Percentiles rank a stretch among this genome's conserved stretches.
These are phyloP conservation scores for Anaspis maculata DNA, from an alignment of 2,888 invertebrate species.

Conservation along the genomic window DNA sequence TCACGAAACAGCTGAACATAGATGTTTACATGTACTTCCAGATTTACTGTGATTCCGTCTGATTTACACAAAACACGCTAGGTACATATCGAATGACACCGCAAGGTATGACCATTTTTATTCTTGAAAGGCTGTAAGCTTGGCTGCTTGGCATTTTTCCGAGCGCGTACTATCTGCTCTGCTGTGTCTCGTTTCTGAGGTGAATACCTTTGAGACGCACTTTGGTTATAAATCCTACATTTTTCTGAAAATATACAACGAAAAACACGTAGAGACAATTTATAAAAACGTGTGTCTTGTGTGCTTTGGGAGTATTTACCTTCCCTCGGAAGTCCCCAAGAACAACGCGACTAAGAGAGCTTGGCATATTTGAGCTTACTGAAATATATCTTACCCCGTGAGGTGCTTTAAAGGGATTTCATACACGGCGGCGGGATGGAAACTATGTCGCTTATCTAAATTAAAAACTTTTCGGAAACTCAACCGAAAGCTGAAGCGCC, in stretches of 20 bases:
- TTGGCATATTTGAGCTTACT: conserved; percentile 21
- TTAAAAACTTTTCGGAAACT: conserved; percentile 19
- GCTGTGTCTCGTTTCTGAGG: conserved; percentile 20
- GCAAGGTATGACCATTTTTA: too few relatives aligned
- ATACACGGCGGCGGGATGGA: too few relatives aligned
- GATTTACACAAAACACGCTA: too few relatives aligned
- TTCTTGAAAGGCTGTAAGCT: too few relatives aligned
- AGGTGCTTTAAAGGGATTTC: conserved; percentile 21
- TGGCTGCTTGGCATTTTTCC: too few relatives aligned
- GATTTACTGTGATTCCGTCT: too few relatives aligned
- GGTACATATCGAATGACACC: too few relatives aligned
- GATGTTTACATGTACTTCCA: too few relatives aligned
- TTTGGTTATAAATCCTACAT: conserved; percentile 26
- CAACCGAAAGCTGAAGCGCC: too few relatives aligned
- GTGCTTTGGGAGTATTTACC: conserved; percentile 29
- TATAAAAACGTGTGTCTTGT: conserved; percentile 28
- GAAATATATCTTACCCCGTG: conserved; percentile 21
- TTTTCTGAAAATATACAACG: conserved; percentile 24
- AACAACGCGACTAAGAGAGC: too few relatives aligned
- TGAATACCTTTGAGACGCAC: conserved; percentile 25
- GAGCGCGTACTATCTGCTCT: conserved; percentile 15
- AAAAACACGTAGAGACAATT: conserved; percentile 30
- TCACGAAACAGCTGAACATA: too few relatives aligned
- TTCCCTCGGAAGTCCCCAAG: conserved; percentile 20
- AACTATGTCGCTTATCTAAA: conserved; percentile 17